Base-by-base conservation (phyloP, 1,140 invertebrate genomes). In the Drosophila kanapiae region DNA sequence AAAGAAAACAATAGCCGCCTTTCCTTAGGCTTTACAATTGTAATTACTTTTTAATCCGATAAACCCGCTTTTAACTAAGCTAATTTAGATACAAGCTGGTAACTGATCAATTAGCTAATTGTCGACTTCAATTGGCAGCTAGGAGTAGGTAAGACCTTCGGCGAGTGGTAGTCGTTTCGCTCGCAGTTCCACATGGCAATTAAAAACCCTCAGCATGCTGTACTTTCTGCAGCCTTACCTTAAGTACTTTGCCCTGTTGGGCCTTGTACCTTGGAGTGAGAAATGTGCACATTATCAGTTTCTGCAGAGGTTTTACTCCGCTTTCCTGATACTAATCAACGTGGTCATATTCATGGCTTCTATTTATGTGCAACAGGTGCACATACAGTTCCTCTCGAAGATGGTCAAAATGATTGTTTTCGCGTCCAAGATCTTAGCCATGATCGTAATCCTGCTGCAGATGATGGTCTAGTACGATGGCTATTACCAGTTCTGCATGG, bases 351-450 rank as follows among this genome's bases (percentile, higher is more conserved):
- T 75, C 6, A 42, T 37, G 8, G n/a, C 35, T 31, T 56, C 65
- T 0, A 45, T 81, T 4, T 60, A 14, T 6, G 35, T 47, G 1
- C 51, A 49, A 0, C 43, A 42, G 0, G 7, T 10, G 0, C 42
- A 13, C 1, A 67, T 81, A 10, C 14, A 68, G 3, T 35, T 72
- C 0, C 45, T 90, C 4, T 77, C 86, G 2, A 23, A 77, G 14
- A 56, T 91, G n/a, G 82, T 86, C 14, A 86, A 80, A 42, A 57
- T 43, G 16, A 77, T 82, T 5, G 82, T 91, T 8, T 90, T 77
- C 14, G 60, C 53, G 23, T 35, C 53, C 1, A 88, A 82, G 54
- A 82, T 82, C 14, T 29, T 68, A 18, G 75, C 82, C 4, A 67
- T 72, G 54, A 51, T 67, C 13, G 75, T 82, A 10, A 67, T 91